These are phyloP conservation scores for Bufo gargarizans DNA, from an alignment of 2,113 vertebrate species.

Conservation along the genomic window DNA sequence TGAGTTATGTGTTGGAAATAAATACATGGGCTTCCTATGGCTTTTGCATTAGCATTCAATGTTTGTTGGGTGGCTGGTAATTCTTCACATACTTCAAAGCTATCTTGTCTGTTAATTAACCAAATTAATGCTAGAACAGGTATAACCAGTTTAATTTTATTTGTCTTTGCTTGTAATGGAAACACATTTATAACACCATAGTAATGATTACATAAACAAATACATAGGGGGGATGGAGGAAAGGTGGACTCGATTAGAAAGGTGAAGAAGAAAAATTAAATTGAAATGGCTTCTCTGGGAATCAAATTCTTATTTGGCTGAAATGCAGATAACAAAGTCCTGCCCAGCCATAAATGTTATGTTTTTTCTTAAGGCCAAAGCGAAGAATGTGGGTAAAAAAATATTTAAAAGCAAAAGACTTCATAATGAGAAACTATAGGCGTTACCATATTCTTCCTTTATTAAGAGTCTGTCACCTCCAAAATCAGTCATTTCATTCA, in stretches of 20 bases:
- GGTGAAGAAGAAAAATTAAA: slow-evolving; percentile 14
- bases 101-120: slow-evolving; percentile 43
- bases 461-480: no score
- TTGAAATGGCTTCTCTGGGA: not conserved
- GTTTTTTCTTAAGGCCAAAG: not conserved
- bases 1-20: slow-evolving; percentile 58
- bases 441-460: not conserved
- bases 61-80: slow-evolving; percentile 42
- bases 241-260: not conserved
- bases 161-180: slow-evolving; percentile 28
- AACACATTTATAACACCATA: not conserved
- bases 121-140: slow-evolving; percentile 30
- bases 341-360: not conserved
- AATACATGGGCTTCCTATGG: slow-evolving; percentile 54
- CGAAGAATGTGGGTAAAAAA: not conserved
- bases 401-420: not conserved
- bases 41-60: slow-evolving; percentile 48
- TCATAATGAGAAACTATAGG: not conserved
- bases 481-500: no score
- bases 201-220: slow-evolving; percentile 9
- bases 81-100: slow-evolving; percentile 49
- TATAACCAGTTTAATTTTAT: slow-evolving; percentile 24
- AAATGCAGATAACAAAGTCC: not conserved
- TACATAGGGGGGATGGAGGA: not conserved
- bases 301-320: slow-evolving; percentile 8